Base-by-base conservation (phyloP, 2,797 vertebrate species). In the Lacerta viridis region DNA sequence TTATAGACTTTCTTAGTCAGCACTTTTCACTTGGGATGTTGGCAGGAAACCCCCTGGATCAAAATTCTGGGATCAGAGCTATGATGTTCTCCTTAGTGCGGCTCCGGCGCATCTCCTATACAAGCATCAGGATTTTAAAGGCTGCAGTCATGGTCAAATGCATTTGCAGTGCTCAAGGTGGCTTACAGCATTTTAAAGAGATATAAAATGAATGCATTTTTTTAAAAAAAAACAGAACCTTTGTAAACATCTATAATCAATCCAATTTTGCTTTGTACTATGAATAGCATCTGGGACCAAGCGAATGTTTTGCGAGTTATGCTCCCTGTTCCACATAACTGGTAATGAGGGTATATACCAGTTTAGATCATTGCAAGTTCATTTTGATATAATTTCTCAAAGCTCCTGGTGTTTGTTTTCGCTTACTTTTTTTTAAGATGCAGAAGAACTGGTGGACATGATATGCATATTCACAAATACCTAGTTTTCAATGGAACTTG, bases 71-170 rank as follows among this genome's bases (percentile, higher is more conserved):
- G 43, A 79, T 81, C 69, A 50, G 20, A 84, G 74, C 68, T 46
- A 50, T 79, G 80, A 86, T 91, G 75, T 88, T 68, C 74, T 88
- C 84, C 72, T n/a, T 29, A 79, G 15, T 83, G 43, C 7, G 1
- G 33, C 74, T 90, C 83, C 91, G 80, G 86, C 80, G 33, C 4
- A 90, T 1, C 86, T 27, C 20, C 93, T 20, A 68, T 87, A 81
- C 78, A 93, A 88, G 87, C 36, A 18, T 91, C 82, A 88, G 13
- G 50, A 55, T 55, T 55, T 55, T 55, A 55, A 55, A 55, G 50
- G 50, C 61, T 10, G 61, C 33, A 39, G 7, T 80, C 2, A 29
- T 72, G 18, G 71, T 85, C 43, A n/a, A 18, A 11, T 71, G 68
- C 7, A 83, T 50, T 50, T 83, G 43, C 29, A 50, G 50, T 5